Conservation (phyloP, 2,888 invertebrate species). For the Fragum sueziense region DNA sequence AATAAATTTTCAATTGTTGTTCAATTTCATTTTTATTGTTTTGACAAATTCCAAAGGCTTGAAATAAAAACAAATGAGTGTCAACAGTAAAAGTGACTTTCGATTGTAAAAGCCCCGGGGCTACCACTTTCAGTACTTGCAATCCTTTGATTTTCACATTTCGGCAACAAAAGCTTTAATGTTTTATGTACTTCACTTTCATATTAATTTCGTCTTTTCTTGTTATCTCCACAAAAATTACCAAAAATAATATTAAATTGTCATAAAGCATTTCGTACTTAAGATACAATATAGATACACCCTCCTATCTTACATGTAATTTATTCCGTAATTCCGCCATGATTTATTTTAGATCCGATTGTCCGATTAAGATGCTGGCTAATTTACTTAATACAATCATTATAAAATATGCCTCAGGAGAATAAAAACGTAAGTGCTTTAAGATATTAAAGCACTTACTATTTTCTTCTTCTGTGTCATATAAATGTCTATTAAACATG, state of each 20-base stretch:
- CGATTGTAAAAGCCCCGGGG: neutral
- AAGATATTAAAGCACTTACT: no score
- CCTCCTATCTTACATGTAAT: neutral
- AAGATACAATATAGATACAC: no score
- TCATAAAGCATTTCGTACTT: no score
- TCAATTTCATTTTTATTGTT: neutral
- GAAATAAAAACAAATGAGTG: neutral
- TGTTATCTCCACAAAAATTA: no score
- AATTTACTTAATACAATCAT: neutral
- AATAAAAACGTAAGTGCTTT: no score
- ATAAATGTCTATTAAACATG: constrained; percentile 18
- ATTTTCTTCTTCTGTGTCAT: no score
- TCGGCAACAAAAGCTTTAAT: no score
- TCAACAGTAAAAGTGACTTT: neutral
- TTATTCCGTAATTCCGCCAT: neutral
- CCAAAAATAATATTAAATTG: no score
- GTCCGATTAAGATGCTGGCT: neutral
- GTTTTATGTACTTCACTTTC: no score
- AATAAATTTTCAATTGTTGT: neutral
- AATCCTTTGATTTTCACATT: neutral
- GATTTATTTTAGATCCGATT: neutral
- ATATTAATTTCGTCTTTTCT: no score
- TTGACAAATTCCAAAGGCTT: neutral
- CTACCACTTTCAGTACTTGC: neutral
- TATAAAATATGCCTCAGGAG: no score